Base-by-base conservation (phyloP, 2,888 invertebrate genomes). In the Apocheima hispidaria region DNA sequence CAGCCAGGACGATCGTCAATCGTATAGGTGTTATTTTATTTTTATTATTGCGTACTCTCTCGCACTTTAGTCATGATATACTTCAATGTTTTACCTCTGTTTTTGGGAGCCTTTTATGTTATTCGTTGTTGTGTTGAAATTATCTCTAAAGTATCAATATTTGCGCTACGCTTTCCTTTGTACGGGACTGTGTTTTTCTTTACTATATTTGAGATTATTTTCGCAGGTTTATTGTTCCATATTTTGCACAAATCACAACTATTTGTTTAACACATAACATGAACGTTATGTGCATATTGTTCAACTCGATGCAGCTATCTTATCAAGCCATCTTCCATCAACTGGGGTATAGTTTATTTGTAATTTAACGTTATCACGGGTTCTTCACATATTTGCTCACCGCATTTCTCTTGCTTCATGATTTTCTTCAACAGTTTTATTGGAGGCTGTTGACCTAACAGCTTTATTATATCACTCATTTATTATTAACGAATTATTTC, bases 331-430 rank as follows among this genome's bases (percentile, higher is more conserved):
- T 54, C 49, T 16, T 55, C 53, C 64, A 72, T 77, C 72, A 72
- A 72, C 65, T 73, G 67, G 68, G 67, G 60, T 70, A 55, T 48
- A 68, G 68, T 71, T 69, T 74, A 69, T 79, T 76, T 77, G 65
- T 63, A 66, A 69, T 67, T 68, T 65, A 57, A 35, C 58, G 58
- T 60, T 75, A 70, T 69, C 72, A 60, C 55, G 43, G 60, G 65
- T 72, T 68, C 69, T 69, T 65, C 62, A 69, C 73, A 72, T 77
- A 72, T 77, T 78, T 79, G 60, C 63, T 43, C 40, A 60, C 54
- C 57, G 63, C 74, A 74, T 63, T 72, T 71, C 64, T 65, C 70
- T 63, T 72, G 67, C 63, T 60, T 68, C 48, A 68, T 54, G 63
- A 67, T 68, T 70, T 66, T 50, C 58, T 52, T 51, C 30, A 51